A percentile compares a stretch with the other conserved stretches of the same genome.
Conservation (phyloP, 2,113 vertebrate genomes). For the Psittacula cyanocephala region DNA sequence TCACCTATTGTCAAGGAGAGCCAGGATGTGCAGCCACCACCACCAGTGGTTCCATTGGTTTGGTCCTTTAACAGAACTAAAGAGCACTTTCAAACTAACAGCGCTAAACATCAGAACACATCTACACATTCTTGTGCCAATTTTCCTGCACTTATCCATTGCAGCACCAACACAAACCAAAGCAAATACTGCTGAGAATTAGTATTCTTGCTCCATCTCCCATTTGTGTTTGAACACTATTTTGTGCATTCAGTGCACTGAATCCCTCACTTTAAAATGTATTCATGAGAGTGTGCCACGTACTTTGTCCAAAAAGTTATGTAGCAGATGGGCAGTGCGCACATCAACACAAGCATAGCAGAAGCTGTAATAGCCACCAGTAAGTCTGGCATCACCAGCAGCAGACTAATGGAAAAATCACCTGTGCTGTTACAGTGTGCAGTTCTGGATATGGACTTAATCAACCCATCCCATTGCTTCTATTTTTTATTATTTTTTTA, state of each 20-base stretch:
- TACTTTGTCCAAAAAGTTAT: background rate
- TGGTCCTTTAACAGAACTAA: background rate
- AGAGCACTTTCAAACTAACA: background rate
- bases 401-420: background rate
- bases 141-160: no score
- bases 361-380: background rate
- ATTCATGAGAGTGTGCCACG: background rate
- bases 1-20: background rate
- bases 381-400: background rate
- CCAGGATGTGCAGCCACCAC: background rate
- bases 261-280: background rate
- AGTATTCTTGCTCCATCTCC: background rate
- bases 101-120: background rate
- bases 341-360: rapidly evolving
- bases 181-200: background rate
- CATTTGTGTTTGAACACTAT: background rate
- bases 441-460: background rate
- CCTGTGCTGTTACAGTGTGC: background rate
- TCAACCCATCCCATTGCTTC: background rate
- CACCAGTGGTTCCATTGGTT: background rate
- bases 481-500: background rate
- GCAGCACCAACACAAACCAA: background rate
- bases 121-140: background rate
- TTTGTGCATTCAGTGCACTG: background rate
- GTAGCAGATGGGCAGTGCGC: background rate